Base-by-base conservation (phyloP, 30 jellyfish, hydroid and myxozoan species). In the Pelagia noctiluca region DNA sequence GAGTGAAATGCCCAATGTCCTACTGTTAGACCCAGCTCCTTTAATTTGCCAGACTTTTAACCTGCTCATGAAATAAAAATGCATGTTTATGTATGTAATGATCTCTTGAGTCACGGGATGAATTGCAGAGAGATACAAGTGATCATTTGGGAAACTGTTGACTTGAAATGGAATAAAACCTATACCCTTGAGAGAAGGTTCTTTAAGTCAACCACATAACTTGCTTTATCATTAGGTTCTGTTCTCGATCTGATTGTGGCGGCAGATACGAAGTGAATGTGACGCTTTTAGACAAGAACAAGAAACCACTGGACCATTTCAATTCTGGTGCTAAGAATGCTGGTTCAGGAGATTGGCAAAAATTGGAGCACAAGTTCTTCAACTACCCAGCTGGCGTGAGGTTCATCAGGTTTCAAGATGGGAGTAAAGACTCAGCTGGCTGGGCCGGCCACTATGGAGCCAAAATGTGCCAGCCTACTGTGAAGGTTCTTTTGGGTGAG, bases 401-500 rank as follows among this genome's bases (percentile, higher is more conserved):
- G 7, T 66, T 35, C 53, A 66, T 66, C 79, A 28, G 53, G 8
- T 66, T 66, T 32, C 60, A 66, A 66, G 79, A 66, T 66, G 79
- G 79, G 18, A 25, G 33, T 5, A 66, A 66, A 32, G 79, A 66
- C 33, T 11, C 22, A 1, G 8, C 2, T 1, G n/a, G n/a, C 21
- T 66, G 79, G 79, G 79, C 79, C 2, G 79, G 79, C 16, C 61
- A 66, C 2, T 66, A 1, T 31, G 79, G 79, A 16, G 79, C 79
- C 68, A 52, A 52, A 52, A 52, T 52, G 83, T 77, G 89, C 89
- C 80, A 77, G 31, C 89, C 89, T 2, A 77, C 89, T 5, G 68
- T 77, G 35, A 22, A 35, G 63, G 47, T 77, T 22, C 70, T 52
- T n/a, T 12, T 35, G 1, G 79, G 89, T 77, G 35, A 25, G 89